Conservation (phyloP, 2,113 vertebrate genomes). For the Corvus moneduloides region DNA sequence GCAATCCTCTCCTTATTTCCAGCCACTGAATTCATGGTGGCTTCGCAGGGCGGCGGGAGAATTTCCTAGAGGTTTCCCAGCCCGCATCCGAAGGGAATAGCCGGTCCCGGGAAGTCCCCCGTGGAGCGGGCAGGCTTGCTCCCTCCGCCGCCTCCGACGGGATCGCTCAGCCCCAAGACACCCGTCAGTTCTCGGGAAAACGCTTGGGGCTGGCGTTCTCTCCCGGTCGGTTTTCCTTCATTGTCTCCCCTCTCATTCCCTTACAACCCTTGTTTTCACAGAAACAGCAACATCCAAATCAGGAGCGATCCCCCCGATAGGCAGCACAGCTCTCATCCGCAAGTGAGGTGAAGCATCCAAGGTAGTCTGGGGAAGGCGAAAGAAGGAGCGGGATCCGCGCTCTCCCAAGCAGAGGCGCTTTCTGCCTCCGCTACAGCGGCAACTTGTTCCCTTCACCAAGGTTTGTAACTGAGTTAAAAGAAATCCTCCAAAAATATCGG, state of each 20-base stretch:
- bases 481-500: conserved; percentile 77
- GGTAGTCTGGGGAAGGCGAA: neutral
- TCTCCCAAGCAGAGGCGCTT: neutral
- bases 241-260: conserved; percentile 49
- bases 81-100: conserved; percentile 61
- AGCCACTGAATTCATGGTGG: conserved; percentile 94
- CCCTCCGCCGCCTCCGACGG: neutral
- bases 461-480: conserved; percentile 70
- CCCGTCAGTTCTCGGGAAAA: conserved; percentile 33
- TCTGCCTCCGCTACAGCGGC: neutral
- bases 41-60: conserved; percentile 42
- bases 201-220: neutral
- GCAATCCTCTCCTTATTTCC: conserved; percentile 92
- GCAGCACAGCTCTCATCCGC: neutral
- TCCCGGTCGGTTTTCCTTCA: conserved; percentile 49
- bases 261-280: neutral
- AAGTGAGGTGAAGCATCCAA: neutral
- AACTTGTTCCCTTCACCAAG: conserved; percentile 63
- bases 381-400: neutral
- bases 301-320: neutral
- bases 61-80: conserved; percentile 11
- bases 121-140: neutral
- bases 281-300: conserved; percentile 12
- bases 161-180: conserved; percentile 10
- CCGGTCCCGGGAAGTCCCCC: neutral